Percentiles rank a stretch among this genome's conserved stretches.
Evolutionary conservation across 2,113 vertebrate species (phyloP).

Genomic region (Anhinga rufa): DNA sequence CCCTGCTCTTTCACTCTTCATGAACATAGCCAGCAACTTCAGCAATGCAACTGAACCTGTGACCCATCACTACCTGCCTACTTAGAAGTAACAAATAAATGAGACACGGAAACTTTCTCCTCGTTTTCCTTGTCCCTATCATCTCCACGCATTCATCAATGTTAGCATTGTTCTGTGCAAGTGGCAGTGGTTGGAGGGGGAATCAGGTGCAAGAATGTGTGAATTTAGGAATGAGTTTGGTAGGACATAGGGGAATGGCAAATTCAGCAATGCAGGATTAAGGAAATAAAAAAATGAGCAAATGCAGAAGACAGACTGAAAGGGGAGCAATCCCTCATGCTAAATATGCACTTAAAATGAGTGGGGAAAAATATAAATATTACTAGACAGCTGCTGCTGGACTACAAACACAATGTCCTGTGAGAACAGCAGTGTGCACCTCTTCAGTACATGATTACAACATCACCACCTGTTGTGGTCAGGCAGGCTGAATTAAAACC

Average conservation of each 20-base stretch:
- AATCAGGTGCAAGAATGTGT: neutral
- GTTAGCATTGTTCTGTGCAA: neutral
- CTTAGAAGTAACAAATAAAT: neutral
- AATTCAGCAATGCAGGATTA: neutral
- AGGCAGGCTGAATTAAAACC: conserved; percentile 8
- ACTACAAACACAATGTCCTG: neutral
- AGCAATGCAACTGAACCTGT: neutral
- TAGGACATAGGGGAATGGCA: neutral
- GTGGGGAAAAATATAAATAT: neutral
- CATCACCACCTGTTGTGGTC: conserved; percentile 23
- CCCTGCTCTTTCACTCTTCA: neutral
- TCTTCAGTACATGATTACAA: neutral
- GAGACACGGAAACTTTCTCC: neutral
- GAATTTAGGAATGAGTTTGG: neutral
- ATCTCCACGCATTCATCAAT: neutral
- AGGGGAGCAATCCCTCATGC: neutral
- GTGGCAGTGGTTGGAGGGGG: neutral
- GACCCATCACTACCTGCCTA: neutral
- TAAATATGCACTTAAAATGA: neutral
- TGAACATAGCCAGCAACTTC: neutral
- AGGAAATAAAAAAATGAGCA: neutral
- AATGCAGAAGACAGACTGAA: neutral
- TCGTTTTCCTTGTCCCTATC: neutral
- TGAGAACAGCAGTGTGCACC: neutral
- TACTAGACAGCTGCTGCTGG: neutral